These are phyloP conservation scores for Ostrea edulis DNA, from an alignment of 1,140 invertebrate species.

Conservation along the genomic window DNA sequence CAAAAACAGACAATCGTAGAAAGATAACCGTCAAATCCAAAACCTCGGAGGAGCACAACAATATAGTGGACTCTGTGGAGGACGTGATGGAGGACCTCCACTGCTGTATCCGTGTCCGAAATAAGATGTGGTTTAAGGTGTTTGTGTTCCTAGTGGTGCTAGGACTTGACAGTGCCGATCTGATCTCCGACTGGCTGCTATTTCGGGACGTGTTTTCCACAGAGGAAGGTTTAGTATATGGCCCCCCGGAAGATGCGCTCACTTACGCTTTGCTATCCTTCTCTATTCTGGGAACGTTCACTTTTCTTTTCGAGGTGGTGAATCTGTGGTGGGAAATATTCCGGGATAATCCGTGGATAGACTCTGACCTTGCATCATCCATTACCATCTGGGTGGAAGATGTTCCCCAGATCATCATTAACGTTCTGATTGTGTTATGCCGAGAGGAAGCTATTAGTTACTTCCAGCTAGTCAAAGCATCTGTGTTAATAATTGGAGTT, in stretches of 20 bases:
- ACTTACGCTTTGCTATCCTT: conserved; percentile 67
- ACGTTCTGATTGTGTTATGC: conserved; percentile 68
- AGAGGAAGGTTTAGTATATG: conserved; percentile 72
- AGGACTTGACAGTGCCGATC: conserved; percentile 64
- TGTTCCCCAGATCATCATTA: conserved; percentile 71
- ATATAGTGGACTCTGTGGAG: background rate
- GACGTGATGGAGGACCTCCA: conserved; percentile 26
- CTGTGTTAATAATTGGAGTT: conserved; percentile 66
- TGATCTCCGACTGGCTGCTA: conserved; percentile 73
- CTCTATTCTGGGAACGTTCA: conserved; percentile 71
- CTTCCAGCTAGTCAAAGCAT: conserved; percentile 72
- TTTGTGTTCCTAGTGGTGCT: conserved; percentile 66
- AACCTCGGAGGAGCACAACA: background rate
- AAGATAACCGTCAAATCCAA: background rate
- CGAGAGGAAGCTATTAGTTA: conserved; percentile 74
- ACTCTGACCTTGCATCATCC: conserved; percentile 66
- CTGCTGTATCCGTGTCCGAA: conserved; percentile 29
- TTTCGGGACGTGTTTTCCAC: conserved; percentile 66
- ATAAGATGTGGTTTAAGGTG: conserved; percentile 63
- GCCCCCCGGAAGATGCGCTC: conserved; percentile 61
- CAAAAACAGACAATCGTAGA: background rate
- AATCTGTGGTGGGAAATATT: conserved; percentile 71
- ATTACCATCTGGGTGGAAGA: conserved; percentile 73
- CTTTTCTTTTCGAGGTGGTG: conserved; percentile 67
- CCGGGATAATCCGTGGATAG: conserved; percentile 65